Evolutionary conservation across 2,113 vertebrate species (phyloP).

Genomic region (Aplodontia rufa): DNA sequence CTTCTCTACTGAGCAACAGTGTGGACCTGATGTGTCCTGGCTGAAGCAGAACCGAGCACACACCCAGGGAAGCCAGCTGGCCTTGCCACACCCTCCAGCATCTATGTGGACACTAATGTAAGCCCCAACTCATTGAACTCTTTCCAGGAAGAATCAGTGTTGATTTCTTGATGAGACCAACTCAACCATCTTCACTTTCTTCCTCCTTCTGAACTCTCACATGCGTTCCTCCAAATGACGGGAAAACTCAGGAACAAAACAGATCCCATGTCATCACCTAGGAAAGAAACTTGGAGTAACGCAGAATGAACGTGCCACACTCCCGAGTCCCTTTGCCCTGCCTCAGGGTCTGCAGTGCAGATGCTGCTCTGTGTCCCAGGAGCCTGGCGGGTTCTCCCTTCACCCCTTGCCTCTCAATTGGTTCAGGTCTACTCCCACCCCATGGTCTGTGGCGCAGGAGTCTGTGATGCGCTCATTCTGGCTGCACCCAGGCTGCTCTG

Average conservation of each 20-base stretch:
- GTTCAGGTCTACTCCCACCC: accelerated
- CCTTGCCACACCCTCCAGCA: accelerated
- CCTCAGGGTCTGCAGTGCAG: accelerated
- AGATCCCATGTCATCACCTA: not conserved
- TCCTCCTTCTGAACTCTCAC: not conserved
- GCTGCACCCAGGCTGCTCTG: accelerated
- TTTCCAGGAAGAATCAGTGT: not conserved
- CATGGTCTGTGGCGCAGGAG: accelerated
- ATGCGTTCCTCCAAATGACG: too few species aligned
- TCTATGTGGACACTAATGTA: accelerated
- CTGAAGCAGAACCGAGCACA: accelerated
- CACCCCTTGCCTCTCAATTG: accelerated
- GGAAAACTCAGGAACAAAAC: not conserved
- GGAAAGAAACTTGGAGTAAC: not conserved
- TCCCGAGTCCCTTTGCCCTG: accelerated
- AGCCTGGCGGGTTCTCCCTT: accelerated
- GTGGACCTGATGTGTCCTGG: too few species aligned
- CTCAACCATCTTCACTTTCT: not conserved
- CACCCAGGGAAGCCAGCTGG: accelerated
- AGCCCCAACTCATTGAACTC: too few species aligned
- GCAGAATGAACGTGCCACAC: not conserved
- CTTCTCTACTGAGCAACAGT: not conserved
- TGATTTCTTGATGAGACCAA: not conserved
- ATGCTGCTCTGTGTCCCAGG: too few species aligned
- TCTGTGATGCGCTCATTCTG: accelerated